Base-by-base conservation (phyloP, 2,888 invertebrate species). In the Lamellibrachia satsuma region DNA sequence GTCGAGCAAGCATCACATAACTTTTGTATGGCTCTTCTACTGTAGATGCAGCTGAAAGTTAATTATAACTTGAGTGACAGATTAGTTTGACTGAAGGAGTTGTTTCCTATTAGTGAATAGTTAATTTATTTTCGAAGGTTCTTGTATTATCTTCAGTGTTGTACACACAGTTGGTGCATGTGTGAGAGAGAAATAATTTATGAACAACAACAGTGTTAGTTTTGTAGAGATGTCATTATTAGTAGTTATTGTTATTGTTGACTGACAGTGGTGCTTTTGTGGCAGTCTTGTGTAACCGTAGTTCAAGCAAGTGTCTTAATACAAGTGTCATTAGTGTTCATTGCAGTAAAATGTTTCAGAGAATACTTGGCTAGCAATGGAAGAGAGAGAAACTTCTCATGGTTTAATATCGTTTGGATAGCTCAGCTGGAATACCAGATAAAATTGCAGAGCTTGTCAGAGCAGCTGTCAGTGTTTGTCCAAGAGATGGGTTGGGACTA, bases 201-300 rank as follows among this genome's bases (percentile, higher is more conserved):
- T 75, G 22, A 75, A 75, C 75, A 57, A 57, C 57, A 75, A 75
- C 0, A 0, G 39, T 22, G 75, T 75, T 75, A 75, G 75, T 75
- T 75, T 75, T 75, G 75, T 22, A 75, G 75, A 22, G n/a, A 75
- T 75, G n/a, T 39, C 39, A 39, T 75, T 6, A 22, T 75, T 75
- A 75, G 75, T 22, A 75, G 75, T 75, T 75, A 75, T 75, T 75
- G 75, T 75, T 75, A 75, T 75, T 75, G 75, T 75, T 75, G 75
- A 75, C 75, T 75, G 22, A 75, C n/a, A 75, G 75, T 75, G 75
- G 75, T 75, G 75, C 75, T 75, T 75, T 75, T 75, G 22, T 75
- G 75, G 75, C 75, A 75, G n/a, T 22, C 75, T 6, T 75, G 75
- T 11, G 22, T 39, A 39, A 39, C 75, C n/a, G 3, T 75, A n/a